Base-by-base conservation (phyloP, 2,113 vertebrate species). In the Corythaeola cristata region DNA sequence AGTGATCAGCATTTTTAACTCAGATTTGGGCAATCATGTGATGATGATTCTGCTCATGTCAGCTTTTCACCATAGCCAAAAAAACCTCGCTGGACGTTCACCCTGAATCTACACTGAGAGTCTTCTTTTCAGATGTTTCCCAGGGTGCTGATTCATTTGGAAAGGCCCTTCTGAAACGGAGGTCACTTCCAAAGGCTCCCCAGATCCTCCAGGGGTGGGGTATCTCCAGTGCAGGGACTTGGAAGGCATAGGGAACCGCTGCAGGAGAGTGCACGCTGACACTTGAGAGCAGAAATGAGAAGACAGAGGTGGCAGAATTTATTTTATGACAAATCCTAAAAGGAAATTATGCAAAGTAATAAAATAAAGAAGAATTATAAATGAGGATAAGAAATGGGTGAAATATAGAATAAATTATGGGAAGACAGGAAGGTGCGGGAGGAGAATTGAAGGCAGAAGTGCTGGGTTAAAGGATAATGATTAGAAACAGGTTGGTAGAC, bases 291-390 rank as follows among this genome's bases (percentile, higher is more conserved):
- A 95, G 72, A 90, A 93, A 75, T 8, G 66, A 74, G 86, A 91
- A 96, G 93, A 24, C 22, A 77, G 93, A 92, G 92, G 95, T 92
- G 89, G 72, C 35, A 88, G 94, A 95, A 96, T 97, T 93, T 97
- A 96, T 97, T 96, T 97, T 90, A 96, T 73, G 91, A 93, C 96
- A 96, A 95, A 96, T 97, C 95, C 97, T 97, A 92, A 96, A 97
- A 92, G 89, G 80, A 97, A 97, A 97, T 97, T 96, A 97, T 97
- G 96, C 96, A 96, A 97, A 97, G 97, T 91, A 95, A 98, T 98
- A 97, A 97, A 97, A 98, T 96, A 98, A 97, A 97, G 93, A 92
- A 96, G 96, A 97, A 96, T 96, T 96, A 95, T 97, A 95, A 97
- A 98, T 94, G 96, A 94, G 83, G 74, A 94, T 71, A 74, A 95